These are phyloP conservation scores for Amorpha juglandis DNA, from an alignment of 2,888 invertebrate genomes.

Conservation along the genomic window DNA sequence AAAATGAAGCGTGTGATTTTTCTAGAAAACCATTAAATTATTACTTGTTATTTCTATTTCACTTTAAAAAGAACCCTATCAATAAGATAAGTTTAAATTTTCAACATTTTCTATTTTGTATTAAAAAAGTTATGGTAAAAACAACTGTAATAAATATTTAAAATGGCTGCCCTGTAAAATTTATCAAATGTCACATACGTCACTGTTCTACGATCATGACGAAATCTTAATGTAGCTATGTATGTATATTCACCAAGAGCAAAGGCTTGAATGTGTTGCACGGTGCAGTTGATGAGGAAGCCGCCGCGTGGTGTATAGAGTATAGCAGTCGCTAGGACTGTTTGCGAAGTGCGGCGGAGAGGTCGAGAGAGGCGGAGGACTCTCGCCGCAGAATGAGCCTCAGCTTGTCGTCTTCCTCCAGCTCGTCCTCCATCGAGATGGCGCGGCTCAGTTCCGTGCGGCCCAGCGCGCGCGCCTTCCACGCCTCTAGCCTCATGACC, in stretches of 20 bases:
- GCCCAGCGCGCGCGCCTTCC: constrained; percentile 85
- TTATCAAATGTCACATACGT: no score
- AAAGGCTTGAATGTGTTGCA: background rate
- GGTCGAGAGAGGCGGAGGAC: constrained; percentile 68
- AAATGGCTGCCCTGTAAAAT: no score
- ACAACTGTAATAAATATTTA: no score
- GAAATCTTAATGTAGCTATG: background rate
- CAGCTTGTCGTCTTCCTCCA: constrained; percentile 73
- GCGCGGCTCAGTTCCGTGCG: constrained; percentile 64
- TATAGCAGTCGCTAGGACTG: constrained; percentile 53
- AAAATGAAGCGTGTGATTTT: no score
- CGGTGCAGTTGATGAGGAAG: constrained; percentile 1
- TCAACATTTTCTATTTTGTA: no score
- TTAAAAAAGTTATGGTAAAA: no score
- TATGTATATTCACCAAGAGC: background rate
- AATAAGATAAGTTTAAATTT: no score
- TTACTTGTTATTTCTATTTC: no score
- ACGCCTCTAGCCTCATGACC: constrained; percentile 90
- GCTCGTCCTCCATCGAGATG: constrained; percentile 70
- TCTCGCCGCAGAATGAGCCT: constrained; percentile 68
- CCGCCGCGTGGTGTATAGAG: background rate
- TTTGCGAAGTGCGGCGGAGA: constrained; percentile 53
- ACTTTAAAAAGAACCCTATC: no score
- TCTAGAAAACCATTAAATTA: no score
- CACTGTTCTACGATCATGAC: no score